Percentiles rank a stretch among this genome's conserved stretches.
phyloP scores from a whole-genome alignment of 2,113 vertebrate genomes.

The Brachypteracias leptosomus region DNA sequence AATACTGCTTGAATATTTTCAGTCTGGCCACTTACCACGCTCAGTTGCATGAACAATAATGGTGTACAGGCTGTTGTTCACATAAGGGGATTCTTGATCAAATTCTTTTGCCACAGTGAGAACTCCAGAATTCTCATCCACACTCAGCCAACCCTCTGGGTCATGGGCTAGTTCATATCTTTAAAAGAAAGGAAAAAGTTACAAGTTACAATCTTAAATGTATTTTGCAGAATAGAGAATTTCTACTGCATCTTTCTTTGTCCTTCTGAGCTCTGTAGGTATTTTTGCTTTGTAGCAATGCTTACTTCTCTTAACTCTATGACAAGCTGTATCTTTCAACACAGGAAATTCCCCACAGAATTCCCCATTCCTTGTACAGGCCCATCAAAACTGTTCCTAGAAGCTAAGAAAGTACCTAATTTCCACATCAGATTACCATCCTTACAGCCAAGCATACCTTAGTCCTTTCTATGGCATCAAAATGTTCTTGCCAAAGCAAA shows the following conservation, averaged over 20 bases:
- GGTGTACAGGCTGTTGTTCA: slow-evolving; percentile 68
- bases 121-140: slow-evolving; percentile 74
- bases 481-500: background rate
- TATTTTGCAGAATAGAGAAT: background rate
- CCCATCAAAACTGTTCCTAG: background rate
- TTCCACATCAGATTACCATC: background rate
- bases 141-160: slow-evolving; percentile 71
- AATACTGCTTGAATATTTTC: background rate
- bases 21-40: slow-evolving; percentile 69
- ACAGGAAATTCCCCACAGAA: background rate
- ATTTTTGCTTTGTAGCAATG: background rate
- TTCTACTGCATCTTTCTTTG: background rate
- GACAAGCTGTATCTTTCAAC: background rate
- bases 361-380: background rate
- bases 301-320: background rate
- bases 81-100: slow-evolving; percentile 77
- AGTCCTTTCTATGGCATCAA: background rate
- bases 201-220: background rate
- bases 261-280: background rate
- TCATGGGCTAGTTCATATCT: slow-evolving; percentile 74
- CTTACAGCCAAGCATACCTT: background rate
- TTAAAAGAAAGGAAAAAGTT: background rate
- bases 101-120: slow-evolving; percentile 69
- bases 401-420: background rate
- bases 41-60: slow-evolving; percentile 72